Base-by-base conservation (phyloP, 2,888 invertebrate species). In the Epinotia bilunana region DNA sequence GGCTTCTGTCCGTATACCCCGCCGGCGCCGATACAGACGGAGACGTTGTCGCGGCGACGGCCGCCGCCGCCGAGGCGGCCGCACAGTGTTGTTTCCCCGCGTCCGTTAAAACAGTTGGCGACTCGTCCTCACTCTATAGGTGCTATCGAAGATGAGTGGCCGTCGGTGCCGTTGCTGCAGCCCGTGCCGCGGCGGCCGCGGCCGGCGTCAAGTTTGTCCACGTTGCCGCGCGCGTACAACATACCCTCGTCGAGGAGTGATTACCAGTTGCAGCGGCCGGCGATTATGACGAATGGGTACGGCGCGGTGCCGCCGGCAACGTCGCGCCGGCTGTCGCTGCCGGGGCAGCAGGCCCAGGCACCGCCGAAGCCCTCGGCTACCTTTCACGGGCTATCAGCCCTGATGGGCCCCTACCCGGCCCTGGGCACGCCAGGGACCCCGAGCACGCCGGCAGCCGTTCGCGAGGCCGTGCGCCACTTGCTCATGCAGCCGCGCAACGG, bases 401-500 rank as follows among this genome's bases (percentile, higher is more conserved):
- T 93, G 79, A 79, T 89, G 81, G 91, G 89, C 1, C 84, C 85
- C 2, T 82, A 86, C 63, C 88, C 89, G 6, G 71, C 86, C n/a
- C 81, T 88, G 80, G 89, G 89, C 16, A 88, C 91, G 82, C 91
- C 93, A 80, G 81, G 80, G 85, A 95, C 91, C 78, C 95, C 88
- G 20, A 91, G 92, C 82, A 95, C 95, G 39, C 95, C 95, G 16
- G 95, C 95, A 7, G 95, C 96, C 33, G 96, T 96, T 43, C 93
- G 96, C 0, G 96, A 96, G 80, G 96, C 96, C 9, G 96, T 96
- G 61, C 95, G 96, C 78, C 96, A 96, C 82, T 91, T 96, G 67
- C 91, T 96, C 76, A 93, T 95, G 81, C 96, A 96, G 87, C 96
- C 96, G 16, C 93, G 97, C 76, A 96, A 97, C 86, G 97, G 96